Percentiles rank a stretch among this genome's conserved stretches.
These are phyloP conservation scores for Sisyra terminalis DNA, from an alignment of 2,888 invertebrate species.

Conservation along the genomic window DNA sequence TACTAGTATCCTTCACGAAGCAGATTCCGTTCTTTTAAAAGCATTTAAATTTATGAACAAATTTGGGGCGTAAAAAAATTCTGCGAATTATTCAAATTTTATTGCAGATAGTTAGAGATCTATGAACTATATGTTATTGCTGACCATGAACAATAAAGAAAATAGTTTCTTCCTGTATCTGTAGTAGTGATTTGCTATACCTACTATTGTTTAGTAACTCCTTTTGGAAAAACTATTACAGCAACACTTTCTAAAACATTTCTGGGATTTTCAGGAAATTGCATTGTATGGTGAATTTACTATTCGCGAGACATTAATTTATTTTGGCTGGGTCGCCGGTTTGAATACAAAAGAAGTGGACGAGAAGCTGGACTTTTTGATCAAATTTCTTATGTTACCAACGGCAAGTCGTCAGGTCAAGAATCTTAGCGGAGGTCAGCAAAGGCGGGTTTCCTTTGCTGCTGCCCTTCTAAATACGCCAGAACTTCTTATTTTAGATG, in stretches of 20 bases:
- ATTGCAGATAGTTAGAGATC: too few species aligned
- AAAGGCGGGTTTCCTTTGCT: slow-evolving; percentile 74
- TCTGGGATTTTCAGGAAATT: slow-evolving; percentile 49
- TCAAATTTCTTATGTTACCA: slow-evolving; percentile 36
- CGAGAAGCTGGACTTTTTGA: slow-evolving; percentile 52
- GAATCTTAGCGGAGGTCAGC: slow-evolving; percentile 78
- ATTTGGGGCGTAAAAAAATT: too few species aligned
- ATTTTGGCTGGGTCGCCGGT: slow-evolving; percentile 70
- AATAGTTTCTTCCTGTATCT: too few species aligned
- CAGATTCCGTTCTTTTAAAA: slow-evolving; percentile 11
- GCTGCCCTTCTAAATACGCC: slow-evolving; percentile 80
- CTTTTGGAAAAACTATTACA: too few species aligned
- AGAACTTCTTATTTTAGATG: slow-evolving; percentile 77
- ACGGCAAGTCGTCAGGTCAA: slow-evolving; percentile 34
- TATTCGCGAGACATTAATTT: slow-evolving; percentile 64
- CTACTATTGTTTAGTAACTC: too few species aligned
- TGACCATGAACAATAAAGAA: too few species aligned
- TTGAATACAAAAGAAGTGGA: slow-evolving; percentile 43
- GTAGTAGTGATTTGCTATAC: too few species aligned
- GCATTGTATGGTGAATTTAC: slow-evolving; percentile 64
- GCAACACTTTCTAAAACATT: too few species aligned
- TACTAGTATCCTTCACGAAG: too few species aligned
- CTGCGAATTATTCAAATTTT: too few species aligned
- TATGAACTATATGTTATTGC: too few species aligned
- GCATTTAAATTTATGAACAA: background rate